Base-by-base conservation (phyloP, 1,140 invertebrate genomes). In the Musca vetustissima region DNA sequence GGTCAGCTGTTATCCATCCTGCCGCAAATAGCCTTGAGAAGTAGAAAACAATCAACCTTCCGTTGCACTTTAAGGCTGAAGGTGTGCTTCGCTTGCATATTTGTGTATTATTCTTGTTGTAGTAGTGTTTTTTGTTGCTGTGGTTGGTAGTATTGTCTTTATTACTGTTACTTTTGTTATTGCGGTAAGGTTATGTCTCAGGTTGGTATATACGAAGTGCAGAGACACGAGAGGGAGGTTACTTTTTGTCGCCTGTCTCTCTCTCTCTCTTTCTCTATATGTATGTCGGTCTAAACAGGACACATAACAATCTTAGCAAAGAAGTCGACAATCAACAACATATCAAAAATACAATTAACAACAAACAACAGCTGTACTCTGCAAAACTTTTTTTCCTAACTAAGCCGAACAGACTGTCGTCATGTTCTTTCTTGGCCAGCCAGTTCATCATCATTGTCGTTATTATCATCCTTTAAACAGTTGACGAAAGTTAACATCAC, bases 11-110 rank as follows among this genome's bases (percentile, higher is more conserved):
- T 61, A 61, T 61, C 57, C 57, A 80, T 80, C 78, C 76, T 80
- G 78, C 78, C 78, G 76, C 78, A 80, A 76, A 76, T 72, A 80
- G 74, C 78, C 78, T 80, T 80, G 78, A 77, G 75, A 78, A 53
- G 6, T 22, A 52, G 1, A 19, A n/a, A 48, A 72, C 76, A 79
- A 79, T 77, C 76, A 79, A 79, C 77, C 76, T 79, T 79, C 77
- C 77, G 75, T 66, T 77, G 75, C 75, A 79, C 76, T 74, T 72
- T 74, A 69, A 72, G 73, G 75, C 74, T 73, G 71, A 76, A 78
- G 76, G 75, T 79, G 77, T 79, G 74, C 77, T 79, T 79, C 77
- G 77, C 21, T 65, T 49, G 48, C 64, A 65, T 49, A 28, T 69
- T 61, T 61, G 21, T 43, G 64, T 69, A 28, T 69, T 36, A 21